Percentiles rank a stretch among this genome's conserved stretches.
phyloP scores from a whole-genome alignment of 2,888 invertebrate species.

The Cantharis rustica region DNA sequence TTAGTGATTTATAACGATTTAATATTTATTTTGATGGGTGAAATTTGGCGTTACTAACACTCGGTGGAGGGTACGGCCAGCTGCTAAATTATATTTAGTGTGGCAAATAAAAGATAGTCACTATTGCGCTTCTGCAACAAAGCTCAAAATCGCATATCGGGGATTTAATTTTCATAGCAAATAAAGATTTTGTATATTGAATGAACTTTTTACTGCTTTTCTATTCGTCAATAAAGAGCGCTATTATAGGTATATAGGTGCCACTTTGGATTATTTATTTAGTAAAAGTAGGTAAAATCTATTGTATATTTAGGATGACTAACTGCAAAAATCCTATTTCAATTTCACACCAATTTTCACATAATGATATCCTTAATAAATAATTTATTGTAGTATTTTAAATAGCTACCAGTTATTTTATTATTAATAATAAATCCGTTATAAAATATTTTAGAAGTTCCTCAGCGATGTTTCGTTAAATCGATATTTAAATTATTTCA shows the following conservation, averaged over 20 bases:
- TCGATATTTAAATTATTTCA: background rate
- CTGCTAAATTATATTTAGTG: conserved; percentile 53
- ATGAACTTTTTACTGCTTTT: conserved; percentile 53
- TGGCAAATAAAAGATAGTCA: conserved; percentile 38
- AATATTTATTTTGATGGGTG: conserved; percentile 60
- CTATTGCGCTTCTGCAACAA: conserved; percentile 30
- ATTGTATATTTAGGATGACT: conserved; percentile 16
- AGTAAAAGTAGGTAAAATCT: conserved; percentile 29
- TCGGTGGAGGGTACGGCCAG: conserved; percentile 52
- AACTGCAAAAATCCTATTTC: background rate
- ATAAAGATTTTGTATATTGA: conserved; percentile 44
- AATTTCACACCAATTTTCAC: background rate
- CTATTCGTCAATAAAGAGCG: conserved; percentile 39
- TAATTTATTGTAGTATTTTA: background rate
- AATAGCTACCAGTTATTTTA: background rate
- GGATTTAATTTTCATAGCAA: conserved; percentile 40
- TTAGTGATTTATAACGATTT: conserved; percentile 58
- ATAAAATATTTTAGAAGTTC: background rate
- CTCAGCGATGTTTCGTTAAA: background rate
- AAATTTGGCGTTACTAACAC: conserved; percentile 59
- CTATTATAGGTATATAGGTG: conserved; percentile 12
- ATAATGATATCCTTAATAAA: background rate
- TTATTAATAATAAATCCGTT: background rate
- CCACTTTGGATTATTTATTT: conserved; percentile 32
- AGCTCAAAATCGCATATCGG: conserved; percentile 40